Evolutionary conservation across 1,140 invertebrate genomes (phyloP).

Genomic region (Meloidogyne floridensis): DNA sequence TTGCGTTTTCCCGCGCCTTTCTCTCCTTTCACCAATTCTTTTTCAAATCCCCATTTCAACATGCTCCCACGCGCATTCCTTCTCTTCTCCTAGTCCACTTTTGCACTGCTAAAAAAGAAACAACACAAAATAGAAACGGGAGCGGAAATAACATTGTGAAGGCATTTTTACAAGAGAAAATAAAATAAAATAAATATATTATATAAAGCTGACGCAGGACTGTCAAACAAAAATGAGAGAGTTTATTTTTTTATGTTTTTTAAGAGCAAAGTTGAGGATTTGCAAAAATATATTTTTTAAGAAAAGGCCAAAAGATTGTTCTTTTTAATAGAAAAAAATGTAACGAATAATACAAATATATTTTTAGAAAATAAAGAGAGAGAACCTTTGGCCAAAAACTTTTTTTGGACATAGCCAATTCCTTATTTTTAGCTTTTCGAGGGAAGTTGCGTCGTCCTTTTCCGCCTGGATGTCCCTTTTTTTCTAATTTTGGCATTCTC

Average conservation of each 20-base stretch:
- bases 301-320: neutral
- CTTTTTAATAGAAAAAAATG: neutral
- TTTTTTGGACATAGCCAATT: conserved; percentile 6
- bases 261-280: neutral
- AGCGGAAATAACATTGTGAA: neutral
- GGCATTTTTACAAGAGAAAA: neutral
- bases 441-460: neutral
- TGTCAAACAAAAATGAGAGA: neutral
- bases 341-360: neutral
- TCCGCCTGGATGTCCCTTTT: neutral
- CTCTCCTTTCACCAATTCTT: neutral
- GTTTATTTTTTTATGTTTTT: no score
- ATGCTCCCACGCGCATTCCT: conserved; percentile 5
- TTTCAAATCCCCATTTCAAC: neutral
- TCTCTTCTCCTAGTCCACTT: neutral
- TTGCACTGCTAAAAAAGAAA: neutral
- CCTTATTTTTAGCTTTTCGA: neutral
- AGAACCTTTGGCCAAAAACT: neutral
- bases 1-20: neutral
- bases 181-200: neutral
- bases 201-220: conserved; percentile 1
- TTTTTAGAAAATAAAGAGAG: neutral
- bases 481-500: conserved; percentile 7
- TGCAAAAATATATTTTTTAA: neutral
- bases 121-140: neutral